Percentiles rank a stretch among this genome's conserved stretches.
These are phyloP conservation scores for Lampris megalopsis DNA, from an alignment of 2,113 vertebrate species.

Conservation along the genomic window DNA sequence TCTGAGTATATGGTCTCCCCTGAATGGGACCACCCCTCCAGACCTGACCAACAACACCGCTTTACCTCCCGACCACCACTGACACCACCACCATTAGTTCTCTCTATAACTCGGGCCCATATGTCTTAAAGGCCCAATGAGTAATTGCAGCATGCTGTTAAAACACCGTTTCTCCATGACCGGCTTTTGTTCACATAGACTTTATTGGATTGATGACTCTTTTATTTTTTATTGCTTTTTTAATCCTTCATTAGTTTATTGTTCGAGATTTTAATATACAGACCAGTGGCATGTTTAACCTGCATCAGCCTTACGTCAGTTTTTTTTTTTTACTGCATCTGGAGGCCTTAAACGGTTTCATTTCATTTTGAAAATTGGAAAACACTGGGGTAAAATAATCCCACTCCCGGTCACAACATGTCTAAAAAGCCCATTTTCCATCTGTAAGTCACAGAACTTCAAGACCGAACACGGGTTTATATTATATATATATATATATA, in stretches of 20 bases:
- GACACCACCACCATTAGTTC: conserved; percentile 6
- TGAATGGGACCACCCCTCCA: conserved; percentile 74
- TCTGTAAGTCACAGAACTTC: conserved; percentile 47
- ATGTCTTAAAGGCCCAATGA: conserved; percentile 31
- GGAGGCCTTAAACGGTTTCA: conserved; percentile 37
- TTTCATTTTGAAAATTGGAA: conserved; percentile 34
- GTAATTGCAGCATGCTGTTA: not conserved
- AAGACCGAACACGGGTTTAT: conserved; percentile 34
- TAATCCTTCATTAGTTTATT: not conserved
- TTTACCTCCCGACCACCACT: conserved; percentile 35
- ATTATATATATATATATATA: too few species aligned
- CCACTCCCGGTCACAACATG: conserved; percentile 43
- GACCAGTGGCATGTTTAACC: not conserved
- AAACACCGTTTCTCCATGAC: conserved; percentile 18
- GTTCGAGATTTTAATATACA: not conserved
- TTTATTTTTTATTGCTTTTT: conserved; percentile 11
- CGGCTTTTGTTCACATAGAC: conserved; percentile 48
- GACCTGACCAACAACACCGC: conserved; percentile 59
- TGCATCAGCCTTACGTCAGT: not conserved
- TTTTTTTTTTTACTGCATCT: not conserved
- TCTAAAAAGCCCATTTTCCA: conserved; percentile 55
- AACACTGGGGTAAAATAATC: not conserved
- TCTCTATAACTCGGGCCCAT: conserved; percentile 37
- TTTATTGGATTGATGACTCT: conserved; percentile 41
- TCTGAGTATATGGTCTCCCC: conserved; percentile 37